phyloP scores from a whole-genome alignment of 92 coral and sea anemone species.

The Palythoa grandiflora region DNA sequence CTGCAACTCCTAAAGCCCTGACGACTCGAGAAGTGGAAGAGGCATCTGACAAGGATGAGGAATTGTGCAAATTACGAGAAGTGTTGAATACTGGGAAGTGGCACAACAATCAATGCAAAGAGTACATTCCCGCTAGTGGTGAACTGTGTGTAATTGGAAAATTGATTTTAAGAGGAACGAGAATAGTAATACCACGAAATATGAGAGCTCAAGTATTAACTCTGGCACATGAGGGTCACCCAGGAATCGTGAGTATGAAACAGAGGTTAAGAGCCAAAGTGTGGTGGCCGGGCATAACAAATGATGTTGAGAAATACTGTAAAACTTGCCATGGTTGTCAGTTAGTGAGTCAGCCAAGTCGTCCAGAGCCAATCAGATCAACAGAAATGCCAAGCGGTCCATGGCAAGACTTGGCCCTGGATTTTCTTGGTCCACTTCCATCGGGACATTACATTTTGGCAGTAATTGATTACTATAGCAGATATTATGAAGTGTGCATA shows the following conservation, averaged over 20 bases:
- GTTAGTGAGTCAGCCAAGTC: constrained; percentile 10
- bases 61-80: constrained; percentile 30
- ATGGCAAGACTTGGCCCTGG: neutral
- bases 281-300: neutral
- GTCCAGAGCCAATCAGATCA: constrained; percentile 13
- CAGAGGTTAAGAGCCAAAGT: neutral
- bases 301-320: neutral
- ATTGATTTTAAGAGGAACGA: constrained; percentile 56
- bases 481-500: no score
- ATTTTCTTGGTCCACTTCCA: no score
- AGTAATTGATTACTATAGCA: no score
- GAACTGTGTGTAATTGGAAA: constrained; percentile 63
- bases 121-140: constrained; percentile 32
- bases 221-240: neutral
- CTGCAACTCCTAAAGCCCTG: constrained; percentile 39
- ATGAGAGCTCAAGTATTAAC: constrained; percentile 51
- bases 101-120: neutral
- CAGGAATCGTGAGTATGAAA: no score
- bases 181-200: constrained; percentile 58
- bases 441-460: no score
- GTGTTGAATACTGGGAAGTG: constrained; percentile 36
- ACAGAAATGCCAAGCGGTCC: neutral
- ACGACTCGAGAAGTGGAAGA: constrained; percentile 30
- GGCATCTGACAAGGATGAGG: constrained; percentile 34
- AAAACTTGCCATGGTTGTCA: neutral